Conservation (phyloP, 2,888 invertebrate genomes). For the Strigamia crassipes region DNA sequence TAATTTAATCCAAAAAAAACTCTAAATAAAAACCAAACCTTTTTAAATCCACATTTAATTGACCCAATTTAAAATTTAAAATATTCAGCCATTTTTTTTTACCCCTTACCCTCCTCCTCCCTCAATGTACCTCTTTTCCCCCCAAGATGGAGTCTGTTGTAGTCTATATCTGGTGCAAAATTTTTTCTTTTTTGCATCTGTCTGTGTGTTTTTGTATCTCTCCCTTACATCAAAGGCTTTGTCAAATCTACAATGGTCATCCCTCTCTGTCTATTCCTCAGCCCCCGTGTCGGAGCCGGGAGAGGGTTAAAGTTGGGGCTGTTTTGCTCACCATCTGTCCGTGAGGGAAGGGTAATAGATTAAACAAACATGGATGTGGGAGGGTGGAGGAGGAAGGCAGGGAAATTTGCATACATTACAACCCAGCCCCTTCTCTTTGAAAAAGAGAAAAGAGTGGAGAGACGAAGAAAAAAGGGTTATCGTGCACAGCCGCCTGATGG, state of each 20-base stretch:
- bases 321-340: slow-evolving; percentile 26
- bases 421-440: slow-evolving; percentile 17
- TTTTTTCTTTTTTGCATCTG: slow-evolving; percentile 36
- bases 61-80: neutral
- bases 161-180: slow-evolving; percentile 7
- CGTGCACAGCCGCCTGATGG: slow-evolving; percentile 18
- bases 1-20: neutral
- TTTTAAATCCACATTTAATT: too few relatives aligned
- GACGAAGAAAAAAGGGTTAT: slow-evolving; percentile 19
- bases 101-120: neutral
- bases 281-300: neutral
- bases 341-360: slow-evolving; percentile 34
- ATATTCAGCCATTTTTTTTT: neutral
- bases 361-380: slow-evolving; percentile 34
- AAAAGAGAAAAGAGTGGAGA: neutral
- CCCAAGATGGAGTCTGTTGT: slow-evolving; percentile 34
- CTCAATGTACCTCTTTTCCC: neutral
- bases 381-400: neutral
- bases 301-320: slow-evolving; percentile 34
- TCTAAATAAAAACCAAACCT: too few relatives aligned
- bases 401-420: slow-evolving; percentile 27
- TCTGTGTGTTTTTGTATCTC: slow-evolving; percentile 22
- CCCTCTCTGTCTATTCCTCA: slow-evolving; percentile 4
- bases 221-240: slow-evolving; percentile 28
- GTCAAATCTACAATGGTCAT: slow-evolving; percentile 7